phyloP scores from a whole-genome alignment of 2,888 invertebrate species.

The Caenorhabditis doughertyi region DNA sequence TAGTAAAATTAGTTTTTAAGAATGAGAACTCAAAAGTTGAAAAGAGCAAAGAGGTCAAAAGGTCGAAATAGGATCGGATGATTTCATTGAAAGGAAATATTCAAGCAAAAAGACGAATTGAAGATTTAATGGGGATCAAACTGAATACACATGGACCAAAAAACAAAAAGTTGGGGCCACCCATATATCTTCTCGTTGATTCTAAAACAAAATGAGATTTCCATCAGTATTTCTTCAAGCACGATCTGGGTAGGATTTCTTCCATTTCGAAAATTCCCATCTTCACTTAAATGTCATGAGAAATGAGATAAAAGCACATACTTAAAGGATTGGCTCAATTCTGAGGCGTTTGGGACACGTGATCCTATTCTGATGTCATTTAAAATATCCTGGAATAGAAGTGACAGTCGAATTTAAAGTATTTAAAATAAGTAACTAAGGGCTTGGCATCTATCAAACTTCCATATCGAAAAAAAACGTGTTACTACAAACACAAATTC shows the following conservation, averaged over 20 bases:
- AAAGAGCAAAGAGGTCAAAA: conserved; percentile 14
- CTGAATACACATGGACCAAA: conserved; percentile 12
- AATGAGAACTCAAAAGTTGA: background rate
- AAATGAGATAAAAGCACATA: conserved; percentile 31
- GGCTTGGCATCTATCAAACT: background rate
- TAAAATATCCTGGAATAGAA: conserved; percentile 11
- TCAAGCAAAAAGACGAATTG: background rate
- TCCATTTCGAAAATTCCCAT: conserved; percentile 5
- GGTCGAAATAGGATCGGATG: background rate
- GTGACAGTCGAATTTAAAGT: too few species aligned
- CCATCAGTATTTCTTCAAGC: too few species aligned
- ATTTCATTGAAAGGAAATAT: conserved; percentile 2
- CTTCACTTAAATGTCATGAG: conserved; percentile 28
- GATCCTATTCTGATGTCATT: conserved; percentile 13
- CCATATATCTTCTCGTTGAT: too few species aligned
- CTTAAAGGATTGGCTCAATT: conserved; percentile 14
- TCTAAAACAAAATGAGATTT: too few species aligned
- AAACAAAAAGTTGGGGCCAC: background rate
- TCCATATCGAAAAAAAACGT: background rate
- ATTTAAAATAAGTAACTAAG: too few species aligned
- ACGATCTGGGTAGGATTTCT: background rate
- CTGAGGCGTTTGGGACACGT: conserved; percentile 19
- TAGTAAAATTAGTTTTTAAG: background rate
- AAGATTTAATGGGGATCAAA: background rate
- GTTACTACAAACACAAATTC: background rate